Evolutionary conservation across 2,888 invertebrate genomes (phyloP).

Genomic region (Heliothis peltigera): DNA sequence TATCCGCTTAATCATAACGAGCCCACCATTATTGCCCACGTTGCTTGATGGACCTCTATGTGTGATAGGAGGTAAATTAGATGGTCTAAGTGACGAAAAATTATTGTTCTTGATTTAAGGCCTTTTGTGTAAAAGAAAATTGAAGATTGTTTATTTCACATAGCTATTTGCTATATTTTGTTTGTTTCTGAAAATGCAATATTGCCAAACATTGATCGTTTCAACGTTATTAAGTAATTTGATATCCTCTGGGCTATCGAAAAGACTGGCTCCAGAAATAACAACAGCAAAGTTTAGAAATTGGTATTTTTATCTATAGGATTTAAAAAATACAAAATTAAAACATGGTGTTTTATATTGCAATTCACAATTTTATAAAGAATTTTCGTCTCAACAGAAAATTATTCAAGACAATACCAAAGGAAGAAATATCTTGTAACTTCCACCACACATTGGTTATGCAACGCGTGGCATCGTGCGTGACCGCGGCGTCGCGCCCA

Average conservation of each 20-base stretch:
- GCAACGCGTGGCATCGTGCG: slow-evolving; percentile 65
- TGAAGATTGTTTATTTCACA: background rate
- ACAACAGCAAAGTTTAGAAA: too few species aligned
- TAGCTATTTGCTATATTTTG: too few species aligned
- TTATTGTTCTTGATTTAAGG: background rate
- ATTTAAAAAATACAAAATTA: too few species aligned
- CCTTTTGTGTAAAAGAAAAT: too few species aligned
- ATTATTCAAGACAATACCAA: background rate
- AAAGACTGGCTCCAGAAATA: too few species aligned
- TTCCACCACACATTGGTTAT: slow-evolving; percentile 54
- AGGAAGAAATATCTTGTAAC: slow-evolving; percentile 19
- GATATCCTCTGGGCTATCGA: too few species aligned
- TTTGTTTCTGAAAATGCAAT: too few species aligned
- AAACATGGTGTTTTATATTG: too few species aligned
- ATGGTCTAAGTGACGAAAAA: slow-evolving; percentile 33
- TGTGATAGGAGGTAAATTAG: slow-evolving; percentile 57
- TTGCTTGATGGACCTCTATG: slow-evolving; percentile 66
- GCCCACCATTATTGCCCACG: slow-evolving; percentile 71
- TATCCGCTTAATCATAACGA: slow-evolving; percentile 79
- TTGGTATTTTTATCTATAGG: too few species aligned
- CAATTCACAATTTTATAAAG: too few species aligned
- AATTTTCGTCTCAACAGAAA: background rate
- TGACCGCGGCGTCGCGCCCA: slow-evolving; percentile 70
- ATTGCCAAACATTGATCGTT: too few species aligned
- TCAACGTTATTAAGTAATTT: too few species aligned